Percentiles rank a stretch among this genome's conserved stretches.
phyloP scores from a whole-genome alignment of 2,113 vertebrate species.

The Bombycilla garrulus region DNA sequence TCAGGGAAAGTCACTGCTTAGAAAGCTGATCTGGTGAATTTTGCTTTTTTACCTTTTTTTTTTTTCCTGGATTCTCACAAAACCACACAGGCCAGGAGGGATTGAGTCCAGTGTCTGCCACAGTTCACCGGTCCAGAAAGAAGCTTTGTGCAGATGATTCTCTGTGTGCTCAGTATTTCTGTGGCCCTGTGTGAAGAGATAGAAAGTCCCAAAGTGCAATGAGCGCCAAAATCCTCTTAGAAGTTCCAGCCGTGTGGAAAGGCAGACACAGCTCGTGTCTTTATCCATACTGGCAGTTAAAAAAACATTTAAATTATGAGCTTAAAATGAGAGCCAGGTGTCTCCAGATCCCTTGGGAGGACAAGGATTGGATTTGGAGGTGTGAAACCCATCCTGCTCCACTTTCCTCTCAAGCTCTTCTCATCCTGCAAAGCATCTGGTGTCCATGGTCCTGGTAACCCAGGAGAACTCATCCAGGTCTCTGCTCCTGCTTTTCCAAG shows the following conservation, averaged over 20 bases:
- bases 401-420: background rate
- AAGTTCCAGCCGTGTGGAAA: background rate
- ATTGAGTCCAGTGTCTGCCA: conserved; percentile 11
- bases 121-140: background rate
- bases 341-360: background rate
- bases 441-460: fast-evolving
- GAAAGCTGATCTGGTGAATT: conserved; percentile 59
- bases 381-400: background rate
- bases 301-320: background rate
- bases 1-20: conserved; percentile 25
- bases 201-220: background rate
- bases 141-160: background rate
- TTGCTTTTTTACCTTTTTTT: background rate
- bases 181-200: background rate
- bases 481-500: background rate
- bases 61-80: conserved; percentile 21
- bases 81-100: conserved; percentile 21
- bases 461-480: background rate
- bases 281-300: background rate
- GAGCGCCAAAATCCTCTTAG: background rate
- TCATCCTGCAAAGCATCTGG: background rate
- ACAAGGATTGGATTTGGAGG: background rate
- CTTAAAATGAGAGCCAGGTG: background rate
- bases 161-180: background rate
- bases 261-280: background rate